Evolutionary conservation across 1,140 invertebrate genomes (phyloP), one percentile per base, ranked within the genome.

Genomic region (Tachypleus tridentatus): DNA sequence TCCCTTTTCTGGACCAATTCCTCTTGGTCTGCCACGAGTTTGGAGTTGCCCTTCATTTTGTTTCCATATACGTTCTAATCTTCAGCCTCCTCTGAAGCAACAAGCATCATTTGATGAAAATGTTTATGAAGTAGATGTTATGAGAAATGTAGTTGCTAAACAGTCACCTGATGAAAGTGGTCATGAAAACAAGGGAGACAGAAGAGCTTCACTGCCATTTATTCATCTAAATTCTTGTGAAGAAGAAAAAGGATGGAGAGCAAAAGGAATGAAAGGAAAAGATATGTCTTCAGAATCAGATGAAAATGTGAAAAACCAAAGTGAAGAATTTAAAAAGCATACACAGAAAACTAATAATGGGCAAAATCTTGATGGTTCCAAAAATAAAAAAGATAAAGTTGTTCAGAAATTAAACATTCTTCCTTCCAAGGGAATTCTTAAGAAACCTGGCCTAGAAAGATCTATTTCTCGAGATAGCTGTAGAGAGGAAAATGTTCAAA

Each of bases 51-150:
- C 69, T 9, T 61, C 69, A 8, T 67, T 70, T 49, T 64, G 67
- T 10, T 58, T 69, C 52, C 57, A 61, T 57, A 69, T 68, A 62
- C 62, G 69, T n/a, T 66, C 75, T 50, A 73, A 77, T 60, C 69
- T 82, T 59, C 78, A 78, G 65, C 78, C 80, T 57, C 80, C 80
- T 6, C 69, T 77, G n/a, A 67, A 91, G 49, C 89, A 91, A 75
- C 87, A 91, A 77, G 89, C 88, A 47, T 85, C 87, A 8, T 89
- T 93, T 76, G 89, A 91, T 74, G 86, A 91, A 75, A 81, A 84
- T 67, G 78, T 88, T 0, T 93, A 89, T 76, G 81, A 86, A 64
- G 83, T 93, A 57, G 89, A 93, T 76, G 85, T 92, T 47, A 87
- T 87, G 81, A 80, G 90, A 57, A 91, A 91, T 74, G 82, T 92